Evolutionary conservation across 1,140 invertebrate genomes (phyloP).

Genomic region (Halesus radiatus): DNA sequence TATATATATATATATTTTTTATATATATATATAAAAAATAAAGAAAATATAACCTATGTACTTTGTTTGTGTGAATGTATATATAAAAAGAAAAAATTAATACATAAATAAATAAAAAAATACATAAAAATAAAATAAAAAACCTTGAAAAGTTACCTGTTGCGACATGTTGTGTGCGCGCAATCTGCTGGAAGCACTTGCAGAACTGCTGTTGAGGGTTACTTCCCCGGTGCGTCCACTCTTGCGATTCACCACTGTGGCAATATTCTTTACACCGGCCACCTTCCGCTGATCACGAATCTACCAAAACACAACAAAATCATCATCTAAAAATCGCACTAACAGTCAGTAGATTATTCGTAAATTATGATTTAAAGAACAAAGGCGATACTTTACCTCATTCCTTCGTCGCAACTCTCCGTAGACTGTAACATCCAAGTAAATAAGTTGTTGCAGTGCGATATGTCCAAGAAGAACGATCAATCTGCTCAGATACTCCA

Average conservation of each 20-base stretch:
- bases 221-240: conserved; percentile 31
- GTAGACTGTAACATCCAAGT: conserved; percentile 83
- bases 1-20: no score
- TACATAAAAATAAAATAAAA: no score
- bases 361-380: neutral
- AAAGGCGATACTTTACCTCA: conserved; percentile 59
- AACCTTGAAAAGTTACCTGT: no score
- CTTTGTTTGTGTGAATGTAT: no score
- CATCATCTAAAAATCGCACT: neutral
- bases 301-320: conserved; percentile 25
- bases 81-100: no score
- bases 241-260: conserved; percentile 30
- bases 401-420: conserved; percentile 70
- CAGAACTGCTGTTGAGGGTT: conserved; percentile 49
- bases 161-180: conserved; percentile 45
- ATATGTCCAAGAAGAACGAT: conserved; percentile 81
- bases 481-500: conserved; percentile 74
- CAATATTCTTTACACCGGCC: conserved; percentile 40
- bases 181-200: conserved; percentile 49
- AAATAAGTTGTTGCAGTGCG: conserved; percentile 81
- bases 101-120: no score
- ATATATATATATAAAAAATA: no score
- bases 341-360: neutral
- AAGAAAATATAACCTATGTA: no score
- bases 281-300: conserved; percentile 53